phyloP scores from a whole-genome alignment of 2,888 invertebrate genomes.

The Lycia hirtaria region DNA sequence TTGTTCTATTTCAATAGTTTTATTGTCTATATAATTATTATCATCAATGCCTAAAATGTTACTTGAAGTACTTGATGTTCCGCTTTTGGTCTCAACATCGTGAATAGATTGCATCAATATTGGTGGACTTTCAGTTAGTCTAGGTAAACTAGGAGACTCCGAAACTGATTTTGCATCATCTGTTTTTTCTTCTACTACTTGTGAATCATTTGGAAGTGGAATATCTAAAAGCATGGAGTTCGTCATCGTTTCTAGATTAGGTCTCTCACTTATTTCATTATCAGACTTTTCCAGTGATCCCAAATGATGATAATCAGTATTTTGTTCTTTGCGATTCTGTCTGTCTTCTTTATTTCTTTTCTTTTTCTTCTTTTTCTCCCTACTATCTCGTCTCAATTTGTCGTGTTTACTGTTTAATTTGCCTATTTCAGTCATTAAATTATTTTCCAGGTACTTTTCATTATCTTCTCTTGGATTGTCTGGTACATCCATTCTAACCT shows the following conservation, averaged over 20 bases:
- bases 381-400: conserved; percentile 85
- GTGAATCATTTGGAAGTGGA: conserved; percentile 69
- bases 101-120: conserved; percentile 52
- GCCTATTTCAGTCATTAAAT: conserved; percentile 42
- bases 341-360: conserved; percentile 93
- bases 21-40: conserved; percentile 58
- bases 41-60: conserved; percentile 45
- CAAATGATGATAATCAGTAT: conserved; percentile 84
- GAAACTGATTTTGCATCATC: conserved; percentile 68
- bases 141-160: conserved; percentile 87
- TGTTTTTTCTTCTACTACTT: conserved; percentile 58
- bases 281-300: conserved; percentile 73
- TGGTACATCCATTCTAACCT: conserved; percentile 49
- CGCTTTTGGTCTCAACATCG: conserved; percentile 51
- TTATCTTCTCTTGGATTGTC: conserved; percentile 53
- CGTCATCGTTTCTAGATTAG: conserved; percentile 55
- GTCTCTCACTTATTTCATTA: conserved; percentile 49
- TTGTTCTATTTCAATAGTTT: conserved; percentile 67
- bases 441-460: conserved; percentile 86
- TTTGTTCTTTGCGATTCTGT: conserved; percentile 88
- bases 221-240: conserved; percentile 70
- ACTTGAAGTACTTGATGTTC: conserved; percentile 35
- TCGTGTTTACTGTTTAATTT: conserved; percentile 51
- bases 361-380: conserved; percentile 94
- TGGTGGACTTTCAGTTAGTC: conserved; percentile 87